phyloP scores from a whole-genome alignment of 2,888 invertebrate species.

The Luffia ferchaultella region DNA sequence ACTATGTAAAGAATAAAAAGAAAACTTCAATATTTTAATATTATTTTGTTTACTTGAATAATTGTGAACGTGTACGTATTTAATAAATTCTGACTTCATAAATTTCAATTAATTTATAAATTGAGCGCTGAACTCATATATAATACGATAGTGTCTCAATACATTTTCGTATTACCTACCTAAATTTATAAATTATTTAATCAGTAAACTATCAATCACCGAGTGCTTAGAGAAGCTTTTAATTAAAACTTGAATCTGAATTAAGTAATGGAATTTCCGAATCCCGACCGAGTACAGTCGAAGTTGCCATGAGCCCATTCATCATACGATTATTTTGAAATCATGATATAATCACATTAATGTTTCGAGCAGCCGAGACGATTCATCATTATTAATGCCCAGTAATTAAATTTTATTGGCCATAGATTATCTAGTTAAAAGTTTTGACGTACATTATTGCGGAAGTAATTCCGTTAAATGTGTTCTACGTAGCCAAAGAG shows the following conservation, averaged over 20 bases:
- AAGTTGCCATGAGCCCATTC: constrained; percentile 34
- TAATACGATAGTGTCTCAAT: too few relatives aligned
- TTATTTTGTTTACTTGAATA: too few relatives aligned
- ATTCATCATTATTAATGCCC: constrained; percentile 46
- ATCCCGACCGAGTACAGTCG: constrained; percentile 16
- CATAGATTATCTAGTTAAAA: constrained; percentile 24
- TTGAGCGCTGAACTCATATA: too few relatives aligned
- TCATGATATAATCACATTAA: constrained; percentile 52
- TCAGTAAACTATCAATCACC: background rate
- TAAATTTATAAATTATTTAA: too few relatives aligned
- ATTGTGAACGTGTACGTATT: too few relatives aligned
- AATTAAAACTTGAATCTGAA: background rate
- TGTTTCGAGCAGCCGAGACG: constrained; percentile 26
- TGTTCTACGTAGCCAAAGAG: too few relatives aligned
- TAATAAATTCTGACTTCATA: too few relatives aligned
- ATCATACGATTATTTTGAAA: constrained; percentile 50
- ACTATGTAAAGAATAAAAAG: too few relatives aligned
- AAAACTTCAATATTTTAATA: too few relatives aligned
- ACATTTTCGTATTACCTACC: too few relatives aligned
- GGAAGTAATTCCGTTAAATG: background rate
- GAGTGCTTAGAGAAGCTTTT: background rate
- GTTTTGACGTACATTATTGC: background rate
- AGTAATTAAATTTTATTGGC: constrained; percentile 47
- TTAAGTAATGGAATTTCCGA: background rate
- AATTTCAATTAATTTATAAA: too few relatives aligned